Evolutionary conservation across 2,888 invertebrate species (phyloP).

Genomic region (Cheilosia scutellata): DNA sequence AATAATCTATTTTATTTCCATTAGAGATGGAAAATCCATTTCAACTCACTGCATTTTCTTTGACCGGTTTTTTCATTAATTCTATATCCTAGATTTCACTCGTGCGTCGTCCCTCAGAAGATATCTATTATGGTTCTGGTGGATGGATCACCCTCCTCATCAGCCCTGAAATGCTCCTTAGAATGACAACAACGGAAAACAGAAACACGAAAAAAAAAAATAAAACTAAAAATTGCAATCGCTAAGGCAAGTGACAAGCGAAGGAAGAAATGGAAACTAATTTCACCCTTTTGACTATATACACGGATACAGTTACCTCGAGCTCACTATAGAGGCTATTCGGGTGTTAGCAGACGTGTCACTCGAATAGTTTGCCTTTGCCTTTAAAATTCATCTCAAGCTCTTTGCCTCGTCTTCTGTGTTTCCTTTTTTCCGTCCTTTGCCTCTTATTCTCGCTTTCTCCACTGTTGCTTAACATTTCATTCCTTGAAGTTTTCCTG

Average conservation of each 20-base stretch:
- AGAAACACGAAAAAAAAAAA: background rate
- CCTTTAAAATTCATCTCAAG: constrained; percentile 39
- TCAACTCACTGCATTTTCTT: constrained; percentile 57
- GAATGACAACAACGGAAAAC: constrained; percentile 50
- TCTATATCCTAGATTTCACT: constrained; percentile 45
- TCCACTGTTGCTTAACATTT: constrained; percentile 44
- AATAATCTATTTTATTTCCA: constrained; percentile 63
- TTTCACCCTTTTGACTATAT: constrained; percentile 62
- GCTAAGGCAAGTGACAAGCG: constrained; percentile 56
- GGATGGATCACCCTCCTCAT: background rate
- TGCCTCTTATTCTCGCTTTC: background rate
- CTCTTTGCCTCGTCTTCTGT: constrained; percentile 1
- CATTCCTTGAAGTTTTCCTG: constrained; percentile 59
- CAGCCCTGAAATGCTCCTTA: constrained; percentile 29
- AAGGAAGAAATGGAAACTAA: constrained; percentile 63
- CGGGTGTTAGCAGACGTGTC: constrained; percentile 36
- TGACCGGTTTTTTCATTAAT: constrained; percentile 59
- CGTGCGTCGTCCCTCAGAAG: background rate
- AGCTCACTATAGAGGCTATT: constrained; percentile 11
- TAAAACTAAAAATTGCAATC: constrained; percentile 10
- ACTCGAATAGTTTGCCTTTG: constrained; percentile 61
- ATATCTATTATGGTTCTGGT: constrained; percentile 16
- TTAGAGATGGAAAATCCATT: constrained; percentile 57
- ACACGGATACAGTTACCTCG: constrained; percentile 24
- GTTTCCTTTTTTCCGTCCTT: background rate